phyloP scores from a whole-genome alignment of 1,140 invertebrate genomes.

The Drosophila nasuta region DNA sequence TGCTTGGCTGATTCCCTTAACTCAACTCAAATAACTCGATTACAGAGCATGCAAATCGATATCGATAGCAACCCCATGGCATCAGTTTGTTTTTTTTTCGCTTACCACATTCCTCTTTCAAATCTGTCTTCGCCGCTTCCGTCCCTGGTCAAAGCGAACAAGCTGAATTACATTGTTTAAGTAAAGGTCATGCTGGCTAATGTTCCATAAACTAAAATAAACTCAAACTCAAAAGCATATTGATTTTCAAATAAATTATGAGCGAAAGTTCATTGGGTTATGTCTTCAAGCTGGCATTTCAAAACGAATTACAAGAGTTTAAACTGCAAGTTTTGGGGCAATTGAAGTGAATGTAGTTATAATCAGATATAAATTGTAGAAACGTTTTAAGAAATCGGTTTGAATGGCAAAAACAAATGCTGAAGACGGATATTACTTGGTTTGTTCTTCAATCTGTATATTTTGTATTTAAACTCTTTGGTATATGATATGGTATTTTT shows the following conservation, averaged over 20 bases:
- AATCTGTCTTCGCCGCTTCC: not conserved
- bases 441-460: too few relatives aligned
- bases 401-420: too few relatives aligned
- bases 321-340: too few relatives aligned
- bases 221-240: not conserved
- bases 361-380: too few relatives aligned
- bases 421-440: too few relatives aligned
- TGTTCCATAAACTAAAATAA: constrained; percentile 4
- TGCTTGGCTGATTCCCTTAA: constrained; percentile 33
- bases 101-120: too few relatives aligned
- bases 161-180: not conserved
- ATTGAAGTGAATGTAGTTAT: too few relatives aligned
- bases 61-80: constrained; percentile 16
- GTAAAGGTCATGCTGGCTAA: constrained; percentile 9
- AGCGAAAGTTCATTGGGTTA: not conserved
- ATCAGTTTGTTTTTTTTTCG: not conserved
- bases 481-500: too few relatives aligned
- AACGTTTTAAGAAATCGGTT: too few relatives aligned
- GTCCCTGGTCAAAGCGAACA: not conserved
- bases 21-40: constrained; percentile 33
- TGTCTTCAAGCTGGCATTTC: too few relatives aligned
- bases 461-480: too few relatives aligned
- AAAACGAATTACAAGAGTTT: too few relatives aligned
- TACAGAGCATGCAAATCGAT: constrained; percentile 28
- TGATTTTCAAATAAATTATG: not conserved